Evolutionary conservation across 2,797 vertebrate genomes (phyloP), one percentile per base, ranked within the genome.

Genomic region (Falco berigora): DNA sequence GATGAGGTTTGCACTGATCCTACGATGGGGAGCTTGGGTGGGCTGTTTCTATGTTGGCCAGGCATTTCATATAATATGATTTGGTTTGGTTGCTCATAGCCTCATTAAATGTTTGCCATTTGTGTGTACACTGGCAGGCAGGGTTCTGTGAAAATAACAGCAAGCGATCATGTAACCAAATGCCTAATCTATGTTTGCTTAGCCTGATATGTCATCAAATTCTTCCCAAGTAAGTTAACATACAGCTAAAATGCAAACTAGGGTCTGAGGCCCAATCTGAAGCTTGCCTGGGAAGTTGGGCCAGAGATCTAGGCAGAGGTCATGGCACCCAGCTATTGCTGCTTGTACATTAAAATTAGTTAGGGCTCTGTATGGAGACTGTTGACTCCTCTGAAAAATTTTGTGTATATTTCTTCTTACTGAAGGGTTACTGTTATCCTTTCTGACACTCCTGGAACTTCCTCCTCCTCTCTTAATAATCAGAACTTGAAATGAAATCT

Each of bases 71-170:
- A 6, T 15, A 62, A 40, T 40, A 22, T 5, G 6, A 3, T 27
- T 69, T 38, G 38, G 32, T 13, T 85, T 96, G 3, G 27, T 59
- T n/a, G 20, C 61, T 82, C 87, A n/a, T 21, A 87, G 56, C 21
- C n/a, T 91, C 80, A 42, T 76, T 63, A 64, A 91, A 76, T 52
- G 6, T 95, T 94, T 94, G 59, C 61, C 18, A 12, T 87, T 95
- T 20, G 3, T 18, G 34, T 68, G 40, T 61, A 40, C 5, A 0
- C 80, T 87, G 55, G 64, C 67, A 90, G 73, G 34, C 75, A 77
- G 58, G 2, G 28, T 68, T 92, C 88, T 92, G 86, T 93, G 86
- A 93, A 84, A 96, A 55, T 88, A 92, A 86, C 73, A 88, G 90
- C 88, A 84, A 93, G 73, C 59, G 80, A 86, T 53, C 76, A 17